Conservation (phyloP, 2,113 vertebrate genomes). For the Thymallus thymallus region DNA sequence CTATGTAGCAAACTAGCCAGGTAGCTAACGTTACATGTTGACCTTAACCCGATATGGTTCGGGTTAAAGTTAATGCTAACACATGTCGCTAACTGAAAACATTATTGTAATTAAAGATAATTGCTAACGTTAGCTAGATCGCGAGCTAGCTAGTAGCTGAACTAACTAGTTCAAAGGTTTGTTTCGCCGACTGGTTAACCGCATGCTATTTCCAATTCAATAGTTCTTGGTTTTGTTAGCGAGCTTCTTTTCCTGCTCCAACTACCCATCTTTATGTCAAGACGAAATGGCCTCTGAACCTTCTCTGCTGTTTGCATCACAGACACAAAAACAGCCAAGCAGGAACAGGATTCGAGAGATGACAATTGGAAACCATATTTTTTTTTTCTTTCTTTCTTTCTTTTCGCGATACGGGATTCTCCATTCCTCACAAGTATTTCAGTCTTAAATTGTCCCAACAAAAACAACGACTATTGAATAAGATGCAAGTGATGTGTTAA, state of each 20-base stretch:
- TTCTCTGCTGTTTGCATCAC: conserved; percentile 46
- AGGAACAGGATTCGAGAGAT: conserved; percentile 65
- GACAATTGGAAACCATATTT: conserved; percentile 54
- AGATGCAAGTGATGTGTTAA: conserved; percentile 55
- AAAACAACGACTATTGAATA: conserved; percentile 24
- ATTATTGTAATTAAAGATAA: no score
- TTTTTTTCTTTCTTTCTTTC: no score
- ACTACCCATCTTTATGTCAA: conserved; percentile 21
- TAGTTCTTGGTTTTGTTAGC: conserved; percentile 33
- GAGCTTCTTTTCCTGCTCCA: conserved; percentile 50
- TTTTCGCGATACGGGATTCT: conserved; percentile 50
- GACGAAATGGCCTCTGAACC: conserved; percentile 73
- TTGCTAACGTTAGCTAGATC: conserved; percentile 40
- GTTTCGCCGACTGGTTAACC: conserved; percentile 10
- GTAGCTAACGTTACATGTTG: no score
- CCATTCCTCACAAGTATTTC: conserved; percentile 40
- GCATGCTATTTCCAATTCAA: background rate
- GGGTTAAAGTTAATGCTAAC: no score
- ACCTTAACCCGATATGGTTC: no score
- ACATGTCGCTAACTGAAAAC: no score
- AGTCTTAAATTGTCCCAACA: conserved; percentile 29
- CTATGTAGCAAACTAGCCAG: no score
- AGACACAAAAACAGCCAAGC: conserved; percentile 72
- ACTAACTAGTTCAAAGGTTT: conserved; percentile 12
- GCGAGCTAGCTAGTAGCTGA: conserved; percentile 6